Conservation (phyloP, 2,888 invertebrate genomes). For the Drosophila limbata region DNA sequence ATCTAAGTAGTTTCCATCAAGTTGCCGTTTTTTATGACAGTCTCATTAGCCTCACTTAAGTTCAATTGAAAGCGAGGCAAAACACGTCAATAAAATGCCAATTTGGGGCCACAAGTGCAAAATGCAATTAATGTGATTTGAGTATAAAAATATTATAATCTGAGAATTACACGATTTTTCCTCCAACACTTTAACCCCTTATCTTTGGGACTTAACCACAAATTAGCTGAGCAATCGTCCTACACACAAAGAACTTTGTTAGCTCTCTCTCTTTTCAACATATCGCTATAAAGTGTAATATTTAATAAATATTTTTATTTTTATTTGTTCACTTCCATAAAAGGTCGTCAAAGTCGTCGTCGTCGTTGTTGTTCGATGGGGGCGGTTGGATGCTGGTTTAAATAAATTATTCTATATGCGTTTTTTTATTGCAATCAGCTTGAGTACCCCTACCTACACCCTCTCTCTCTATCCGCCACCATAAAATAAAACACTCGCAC, state of each 20-base stretch:
- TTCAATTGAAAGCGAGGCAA: conserved; percentile 41
- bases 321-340: conserved; percentile 69
- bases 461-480: neutral
- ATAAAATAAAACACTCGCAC: conserved; percentile 33
- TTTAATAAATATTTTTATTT: conserved; percentile 32
- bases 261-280: neutral
- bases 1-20: neutral
- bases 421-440: conserved; percentile 58
- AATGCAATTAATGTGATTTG: conserved; percentile 16
- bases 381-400: conserved; percentile 73
- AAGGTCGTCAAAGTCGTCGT: conserved; percentile 70
- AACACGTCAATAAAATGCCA: conserved; percentile 70
- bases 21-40: neutral
- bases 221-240: conserved; percentile 60
- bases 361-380: conserved; percentile 56
- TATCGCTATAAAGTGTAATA: conserved; percentile 56
- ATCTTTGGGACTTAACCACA: conserved; percentile 31
- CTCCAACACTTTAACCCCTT: conserved; percentile 2
- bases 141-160: conserved; percentile 4
- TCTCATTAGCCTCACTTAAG: conserved; percentile 25
- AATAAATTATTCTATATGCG: conserved; percentile 80
- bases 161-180: conserved; percentile 14
- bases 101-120: conserved; percentile 44
- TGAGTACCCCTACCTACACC: neutral
- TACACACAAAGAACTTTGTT: conserved; percentile 28